Evolutionary conservation across 2,797 vertebrate genomes (phyloP).

Genomic region (Syngnathus acus): DNA sequence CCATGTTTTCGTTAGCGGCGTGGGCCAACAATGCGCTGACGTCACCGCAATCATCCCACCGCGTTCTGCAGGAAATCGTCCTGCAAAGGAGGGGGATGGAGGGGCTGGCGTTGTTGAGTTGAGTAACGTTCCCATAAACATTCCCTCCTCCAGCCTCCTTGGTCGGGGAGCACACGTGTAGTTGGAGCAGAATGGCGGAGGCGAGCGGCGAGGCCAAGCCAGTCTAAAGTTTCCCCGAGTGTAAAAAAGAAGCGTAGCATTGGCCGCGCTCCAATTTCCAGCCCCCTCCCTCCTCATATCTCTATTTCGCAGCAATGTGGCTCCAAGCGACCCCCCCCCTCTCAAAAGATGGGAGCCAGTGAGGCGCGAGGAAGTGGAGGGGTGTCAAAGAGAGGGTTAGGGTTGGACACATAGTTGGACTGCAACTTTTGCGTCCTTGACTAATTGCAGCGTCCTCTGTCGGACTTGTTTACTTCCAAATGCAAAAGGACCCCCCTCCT

Average conservation of each 20-base stretch:
- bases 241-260: constrained; percentile 58
- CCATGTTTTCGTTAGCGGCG: constrained; percentile 52
- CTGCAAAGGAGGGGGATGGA: background rate
- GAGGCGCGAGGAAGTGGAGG: constrained; percentile 46
- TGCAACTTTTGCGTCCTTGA: constrained; percentile 55
- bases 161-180: constrained; percentile 3
- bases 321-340: constrained; percentile 54
- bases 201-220: constrained; percentile 38
- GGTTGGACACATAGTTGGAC: constrained; percentile 52
- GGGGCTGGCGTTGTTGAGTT: constrained; percentile 2
- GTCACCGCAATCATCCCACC: constrained; percentile 51
- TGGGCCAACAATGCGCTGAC: constrained; percentile 65
- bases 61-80: constrained; percentile 41
- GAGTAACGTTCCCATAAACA: constrained; percentile 15
- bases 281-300: constrained; percentile 52
- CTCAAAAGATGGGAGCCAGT: constrained; percentile 47
- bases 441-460: constrained; percentile 21
- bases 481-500: constrained; percentile 8
- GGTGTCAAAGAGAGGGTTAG: constrained; percentile 11
- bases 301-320: constrained; percentile 73
- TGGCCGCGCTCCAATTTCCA: constrained; percentile 63
- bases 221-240: constrained; percentile 57
- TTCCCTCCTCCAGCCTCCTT: constrained; percentile 8
- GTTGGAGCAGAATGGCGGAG: constrained; percentile 14
- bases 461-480: background rate